Conservation (phyloP, 30 jellyfish, hydroid and myxozoan genomes). For the Clytia hemisphaerica region DNA sequence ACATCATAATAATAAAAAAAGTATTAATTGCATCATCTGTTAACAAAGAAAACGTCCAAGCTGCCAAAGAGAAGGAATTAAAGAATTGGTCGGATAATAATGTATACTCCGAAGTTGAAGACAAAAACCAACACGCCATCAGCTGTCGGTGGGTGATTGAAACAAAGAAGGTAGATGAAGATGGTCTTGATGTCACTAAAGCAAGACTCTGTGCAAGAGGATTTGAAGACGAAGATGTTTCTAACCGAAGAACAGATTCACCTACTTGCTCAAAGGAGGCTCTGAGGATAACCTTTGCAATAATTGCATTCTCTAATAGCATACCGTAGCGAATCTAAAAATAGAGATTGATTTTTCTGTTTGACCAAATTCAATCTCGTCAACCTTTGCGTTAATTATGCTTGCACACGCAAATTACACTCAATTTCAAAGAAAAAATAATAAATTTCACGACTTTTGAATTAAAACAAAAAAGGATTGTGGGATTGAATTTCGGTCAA, state of each 20-base stretch:
- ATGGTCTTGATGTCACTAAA: conserved; percentile 5
- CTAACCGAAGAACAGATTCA: conserved; percentile 14
- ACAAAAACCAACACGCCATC: conserved; percentile 10
- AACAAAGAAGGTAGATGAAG: neutral
- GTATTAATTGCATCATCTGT: conserved; percentile 4
- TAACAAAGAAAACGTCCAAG: neutral
- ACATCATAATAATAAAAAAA: too few species aligned
- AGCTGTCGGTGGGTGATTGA: conserved; percentile 38
- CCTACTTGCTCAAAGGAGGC: conserved; percentile 48
- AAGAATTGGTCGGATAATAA: conserved; percentile 30
- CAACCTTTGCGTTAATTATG: too few species aligned
- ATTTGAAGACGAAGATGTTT: conserved; percentile 34
- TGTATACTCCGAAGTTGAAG: conserved; percentile 18
- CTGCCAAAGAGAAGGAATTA: conserved; percentile 31
- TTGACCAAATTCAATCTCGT: too few species aligned
- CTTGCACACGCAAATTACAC: too few species aligned
- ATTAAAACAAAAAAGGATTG: too few species aligned
- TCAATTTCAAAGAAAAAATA: too few species aligned
- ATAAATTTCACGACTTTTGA: too few species aligned
- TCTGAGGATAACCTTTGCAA: conserved; percentile 10
- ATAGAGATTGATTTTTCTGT: conserved; percentile 12
- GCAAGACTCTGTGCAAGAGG: conserved; percentile 36
- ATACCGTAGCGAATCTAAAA: neutral
- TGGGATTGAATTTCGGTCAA: too few species aligned
- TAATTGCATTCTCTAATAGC: conserved; percentile 13